Evolutionary conservation across 1,140 invertebrate genomes (phyloP).

Genomic region (Aphelinus atriplicis): DNA sequence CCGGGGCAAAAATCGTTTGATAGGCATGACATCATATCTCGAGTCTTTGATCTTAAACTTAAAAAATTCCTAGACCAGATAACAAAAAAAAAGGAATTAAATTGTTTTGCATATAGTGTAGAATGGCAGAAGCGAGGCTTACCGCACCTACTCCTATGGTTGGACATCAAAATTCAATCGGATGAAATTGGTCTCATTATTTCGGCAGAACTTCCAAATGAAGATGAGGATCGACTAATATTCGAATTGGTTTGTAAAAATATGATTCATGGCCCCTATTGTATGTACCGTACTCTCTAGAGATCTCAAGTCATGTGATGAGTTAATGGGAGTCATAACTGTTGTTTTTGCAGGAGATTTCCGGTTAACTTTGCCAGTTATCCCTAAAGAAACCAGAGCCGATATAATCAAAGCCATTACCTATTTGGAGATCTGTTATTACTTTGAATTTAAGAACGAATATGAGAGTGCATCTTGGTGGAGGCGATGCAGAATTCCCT

Average conservation of each 20-base stretch:
- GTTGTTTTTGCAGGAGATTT: conserved; percentile 60
- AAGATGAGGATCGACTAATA: too few relatives aligned
- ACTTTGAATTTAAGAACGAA: too few relatives aligned
- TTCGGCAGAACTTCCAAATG: too few relatives aligned
- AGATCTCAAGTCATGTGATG: conserved; percentile 46
- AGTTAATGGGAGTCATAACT: conserved; percentile 47
- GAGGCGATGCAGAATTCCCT: conserved; percentile 54
- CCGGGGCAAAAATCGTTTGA: background rate
- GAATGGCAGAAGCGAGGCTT: background rate
- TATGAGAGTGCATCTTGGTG: conserved; percentile 57
- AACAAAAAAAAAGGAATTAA: background rate
- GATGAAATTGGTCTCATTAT: conserved; percentile 13
- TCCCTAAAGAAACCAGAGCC: conserved; percentile 52
- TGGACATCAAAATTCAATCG: background rate
- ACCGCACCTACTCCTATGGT: background rate
- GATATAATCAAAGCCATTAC: conserved; percentile 44
- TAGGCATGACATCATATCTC: background rate
- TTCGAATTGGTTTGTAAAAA: too few relatives aligned
- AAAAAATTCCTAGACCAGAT: background rate
- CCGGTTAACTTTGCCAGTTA: conserved; percentile 63
- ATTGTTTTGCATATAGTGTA: background rate
- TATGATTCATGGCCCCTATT: too few relatives aligned
- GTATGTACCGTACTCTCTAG: conserved; percentile 42
- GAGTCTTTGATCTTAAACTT: conserved; percentile 1
- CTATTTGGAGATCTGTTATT: conserved; percentile 51